Conservation (phyloP, 1,140 invertebrate species). For the Pachyrhynchus sulphureomaculatus region DNA sequence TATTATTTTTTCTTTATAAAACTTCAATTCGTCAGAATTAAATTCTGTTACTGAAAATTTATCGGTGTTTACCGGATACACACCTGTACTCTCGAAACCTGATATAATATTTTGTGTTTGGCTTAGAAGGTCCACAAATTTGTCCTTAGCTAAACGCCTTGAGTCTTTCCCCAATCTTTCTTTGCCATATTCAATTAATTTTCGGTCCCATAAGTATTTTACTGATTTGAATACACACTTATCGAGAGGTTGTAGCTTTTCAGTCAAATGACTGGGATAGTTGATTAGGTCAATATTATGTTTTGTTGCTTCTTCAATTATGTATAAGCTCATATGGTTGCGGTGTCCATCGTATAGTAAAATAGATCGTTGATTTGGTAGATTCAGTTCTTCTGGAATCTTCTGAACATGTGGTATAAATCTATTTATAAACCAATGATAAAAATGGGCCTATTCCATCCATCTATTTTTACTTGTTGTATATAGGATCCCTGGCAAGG, state of each 20-base stretch:
- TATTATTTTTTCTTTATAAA: no score
- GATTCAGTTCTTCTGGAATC: not conserved
- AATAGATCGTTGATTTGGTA: slow-evolving; percentile 13
- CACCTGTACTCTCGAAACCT: not conserved
- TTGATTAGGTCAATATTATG: slow-evolving; percentile 12
- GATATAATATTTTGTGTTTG: not conserved
- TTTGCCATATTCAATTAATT: not conserved
- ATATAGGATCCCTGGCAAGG: slow-evolving; percentile 42
- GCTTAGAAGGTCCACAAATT: not conserved
- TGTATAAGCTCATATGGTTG: slow-evolving; percentile 10
- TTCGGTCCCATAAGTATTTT: not conserved
- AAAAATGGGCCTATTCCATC: slow-evolving; percentile 45
- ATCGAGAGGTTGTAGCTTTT: slow-evolving; percentile 4
- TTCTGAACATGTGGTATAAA: slow-evolving; percentile 21
- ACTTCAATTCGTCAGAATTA: not conserved
- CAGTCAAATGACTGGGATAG: slow-evolving; percentile 11
- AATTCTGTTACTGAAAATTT: not conserved
- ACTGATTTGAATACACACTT: slow-evolving; percentile 21
- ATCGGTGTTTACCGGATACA: not conserved
- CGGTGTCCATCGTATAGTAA: slow-evolving; percentile 18
- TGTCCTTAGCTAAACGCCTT: not conserved
- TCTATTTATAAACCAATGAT: slow-evolving; percentile 34
- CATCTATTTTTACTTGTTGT: slow-evolving; percentile 41
- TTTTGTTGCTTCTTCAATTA: not conserved
- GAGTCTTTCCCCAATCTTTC: not conserved